These are phyloP conservation scores for Deilephila elpenor DNA, from an alignment of 2,888 invertebrate genomes.

Conservation along the genomic window DNA sequence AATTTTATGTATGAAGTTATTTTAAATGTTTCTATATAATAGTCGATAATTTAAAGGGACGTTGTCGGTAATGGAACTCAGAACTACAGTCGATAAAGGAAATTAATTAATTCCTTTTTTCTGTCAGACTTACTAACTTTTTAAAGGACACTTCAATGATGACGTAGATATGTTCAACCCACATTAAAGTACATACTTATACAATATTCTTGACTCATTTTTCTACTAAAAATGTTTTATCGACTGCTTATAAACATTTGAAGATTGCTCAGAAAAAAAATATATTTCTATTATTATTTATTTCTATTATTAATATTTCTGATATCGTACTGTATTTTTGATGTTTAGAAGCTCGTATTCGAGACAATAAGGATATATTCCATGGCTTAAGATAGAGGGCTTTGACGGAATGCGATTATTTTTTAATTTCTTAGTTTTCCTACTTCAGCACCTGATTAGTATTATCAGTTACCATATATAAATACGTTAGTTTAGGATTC, in stretches of 20 bases:
- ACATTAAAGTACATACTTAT: too few relatives aligned
- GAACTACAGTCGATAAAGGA: slow-evolving; percentile 1
- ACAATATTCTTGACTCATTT: too few relatives aligned
- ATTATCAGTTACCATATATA: slow-evolving; percentile 14
- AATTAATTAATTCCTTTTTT: neutral
- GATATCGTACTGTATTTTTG: neutral
- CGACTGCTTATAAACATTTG: too few relatives aligned
- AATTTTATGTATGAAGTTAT: neutral
- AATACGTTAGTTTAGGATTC: slow-evolving; percentile 2
- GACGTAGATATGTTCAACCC: too few relatives aligned
- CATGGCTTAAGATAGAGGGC: neutral
- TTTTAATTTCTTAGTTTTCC: neutral
- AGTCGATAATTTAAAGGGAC: neutral
- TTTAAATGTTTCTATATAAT: neutral
- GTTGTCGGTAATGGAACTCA: neutral
- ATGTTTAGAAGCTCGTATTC: slow-evolving; percentile 12
- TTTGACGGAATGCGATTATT: neutral
- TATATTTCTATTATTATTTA: too few relatives aligned
- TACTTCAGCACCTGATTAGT: slow-evolving; percentile 19
- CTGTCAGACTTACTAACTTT: neutral
- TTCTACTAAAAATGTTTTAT: neutral
- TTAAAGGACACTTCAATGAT: neutral
- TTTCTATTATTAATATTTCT: too few relatives aligned
- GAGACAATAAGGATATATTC: slow-evolving; percentile 18
- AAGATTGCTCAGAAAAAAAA: neutral